Conservation (phyloP, 2,797 vertebrate genomes). For the Intellagama lesueurii region DNA sequence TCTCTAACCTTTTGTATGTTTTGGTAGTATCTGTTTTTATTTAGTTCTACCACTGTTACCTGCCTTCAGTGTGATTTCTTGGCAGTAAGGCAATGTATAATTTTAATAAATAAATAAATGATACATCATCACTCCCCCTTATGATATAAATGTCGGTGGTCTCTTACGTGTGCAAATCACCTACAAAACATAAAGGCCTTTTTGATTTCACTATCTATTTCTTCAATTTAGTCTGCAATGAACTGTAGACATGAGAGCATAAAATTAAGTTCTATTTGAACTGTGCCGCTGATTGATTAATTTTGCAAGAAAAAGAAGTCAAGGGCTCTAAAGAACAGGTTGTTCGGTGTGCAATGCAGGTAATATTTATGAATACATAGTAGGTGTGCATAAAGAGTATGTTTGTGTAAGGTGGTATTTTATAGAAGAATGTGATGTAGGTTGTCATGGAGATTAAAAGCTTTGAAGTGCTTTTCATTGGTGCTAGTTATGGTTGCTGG, state of each 20-base stretch:
- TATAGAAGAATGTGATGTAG: constrained; percentile 77
- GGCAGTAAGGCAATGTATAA: not conserved
- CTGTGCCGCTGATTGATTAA: constrained; percentile 63
- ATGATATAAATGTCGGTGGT: not conserved
- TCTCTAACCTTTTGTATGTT: not conserved
- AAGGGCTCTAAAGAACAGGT: constrained; percentile 63
- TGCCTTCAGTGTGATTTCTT: not conserved
- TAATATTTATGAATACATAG: constrained; percentile 80
- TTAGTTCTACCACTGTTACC: not conserved
- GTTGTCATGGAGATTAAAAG: constrained; percentile 87
- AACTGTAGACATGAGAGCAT: constrained; percentile 61
- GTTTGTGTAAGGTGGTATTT: constrained; percentile 78
- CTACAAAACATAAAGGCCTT: constrained; percentile 38
- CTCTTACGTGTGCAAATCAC: not conserved
- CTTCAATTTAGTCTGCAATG: constrained; percentile 66
- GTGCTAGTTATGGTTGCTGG: constrained; percentile 75
- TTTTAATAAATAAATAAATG: not conserved
- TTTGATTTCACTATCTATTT: constrained; percentile 66
- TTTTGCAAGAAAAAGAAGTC: constrained; percentile 69
- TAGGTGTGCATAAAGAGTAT: constrained; percentile 77
- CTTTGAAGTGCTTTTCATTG: constrained; percentile 76
- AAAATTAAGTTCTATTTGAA: constrained; percentile 70
- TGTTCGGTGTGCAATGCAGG: constrained; percentile 62
- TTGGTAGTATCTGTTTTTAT: not conserved
- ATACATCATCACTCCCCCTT: not conserved